Conservation (phyloP, 2,113 vertebrate species). For the Anolis sagrei region DNA sequence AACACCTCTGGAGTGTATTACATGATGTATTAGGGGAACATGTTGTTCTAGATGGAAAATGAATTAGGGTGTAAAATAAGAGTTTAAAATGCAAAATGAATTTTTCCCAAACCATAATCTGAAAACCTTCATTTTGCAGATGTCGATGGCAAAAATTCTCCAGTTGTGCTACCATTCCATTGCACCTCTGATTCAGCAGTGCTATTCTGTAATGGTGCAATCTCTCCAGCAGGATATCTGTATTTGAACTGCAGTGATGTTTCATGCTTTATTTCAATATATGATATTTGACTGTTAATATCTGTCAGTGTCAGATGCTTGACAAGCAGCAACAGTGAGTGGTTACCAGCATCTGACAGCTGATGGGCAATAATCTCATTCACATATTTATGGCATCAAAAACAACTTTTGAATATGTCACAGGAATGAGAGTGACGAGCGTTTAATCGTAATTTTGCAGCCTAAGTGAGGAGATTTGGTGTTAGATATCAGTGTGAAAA, state of each 20-base stretch:
- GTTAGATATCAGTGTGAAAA: neutral
- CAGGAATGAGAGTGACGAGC: neutral
- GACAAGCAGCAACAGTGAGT: neutral
- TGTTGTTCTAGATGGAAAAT: neutral
- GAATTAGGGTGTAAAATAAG: too few relatives aligned
- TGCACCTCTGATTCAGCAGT: neutral
- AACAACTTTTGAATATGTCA: neutral
- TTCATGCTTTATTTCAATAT: constrained; percentile 3
- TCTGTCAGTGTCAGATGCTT: neutral
- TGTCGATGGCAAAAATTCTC: neutral
- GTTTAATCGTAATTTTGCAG: neutral
- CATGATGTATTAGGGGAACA: neutral
- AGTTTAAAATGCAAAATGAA: neutral
- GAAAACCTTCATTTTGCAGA: neutral
- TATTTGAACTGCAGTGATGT: neutral
- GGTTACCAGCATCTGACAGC: neutral
- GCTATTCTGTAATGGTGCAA: too few relatives aligned
- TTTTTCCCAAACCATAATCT: neutral
- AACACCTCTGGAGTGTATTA: neutral
- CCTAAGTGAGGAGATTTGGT: neutral
- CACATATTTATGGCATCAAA: neutral
- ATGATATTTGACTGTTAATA: neutral
- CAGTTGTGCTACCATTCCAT: neutral
- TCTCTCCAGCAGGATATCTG: neutral
- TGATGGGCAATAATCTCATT: neutral